Conservation (phyloP, 2,888 invertebrate species). For the Lepidonotus clava region DNA sequence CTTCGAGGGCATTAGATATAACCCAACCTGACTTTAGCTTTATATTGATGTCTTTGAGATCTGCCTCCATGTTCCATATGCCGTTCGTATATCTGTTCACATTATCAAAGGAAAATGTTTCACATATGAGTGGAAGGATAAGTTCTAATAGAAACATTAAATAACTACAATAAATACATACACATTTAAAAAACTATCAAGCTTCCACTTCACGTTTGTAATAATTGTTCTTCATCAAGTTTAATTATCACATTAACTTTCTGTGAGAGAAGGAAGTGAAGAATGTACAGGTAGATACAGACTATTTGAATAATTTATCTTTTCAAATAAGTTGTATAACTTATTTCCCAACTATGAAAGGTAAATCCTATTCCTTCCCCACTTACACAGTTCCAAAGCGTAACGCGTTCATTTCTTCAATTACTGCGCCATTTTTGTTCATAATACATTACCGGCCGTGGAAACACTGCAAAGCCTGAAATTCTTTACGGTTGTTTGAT, state of each 20-base stretch:
- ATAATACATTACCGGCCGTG: no score
- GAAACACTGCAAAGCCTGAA: no score
- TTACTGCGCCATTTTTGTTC: no score
- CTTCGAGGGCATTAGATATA: not conserved
- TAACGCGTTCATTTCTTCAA: no score
- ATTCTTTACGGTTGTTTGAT: no score
- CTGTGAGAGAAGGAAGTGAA: not conserved
- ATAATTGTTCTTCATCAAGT: conserved; percentile 6
- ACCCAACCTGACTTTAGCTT: not conserved
- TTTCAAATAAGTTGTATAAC: no score
- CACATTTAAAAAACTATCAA: conserved; percentile 13
- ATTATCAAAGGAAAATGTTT: not conserved
- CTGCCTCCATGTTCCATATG: not conserved
- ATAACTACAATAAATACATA: not conserved
- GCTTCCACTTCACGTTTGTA: not conserved
- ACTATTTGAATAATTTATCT: no score
- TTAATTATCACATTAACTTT: conserved; percentile 29
- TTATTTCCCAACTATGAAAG: no score
- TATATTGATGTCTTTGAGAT: not conserved
- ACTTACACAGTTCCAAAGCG: no score
- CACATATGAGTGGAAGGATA: not conserved
- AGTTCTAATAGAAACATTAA: not conserved
- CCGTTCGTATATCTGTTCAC: not conserved
- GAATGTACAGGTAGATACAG: no score
- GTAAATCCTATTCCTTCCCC: no score